Conservation (phyloP, 2,888 invertebrate species). For the Oscheius onirici region DNA sequence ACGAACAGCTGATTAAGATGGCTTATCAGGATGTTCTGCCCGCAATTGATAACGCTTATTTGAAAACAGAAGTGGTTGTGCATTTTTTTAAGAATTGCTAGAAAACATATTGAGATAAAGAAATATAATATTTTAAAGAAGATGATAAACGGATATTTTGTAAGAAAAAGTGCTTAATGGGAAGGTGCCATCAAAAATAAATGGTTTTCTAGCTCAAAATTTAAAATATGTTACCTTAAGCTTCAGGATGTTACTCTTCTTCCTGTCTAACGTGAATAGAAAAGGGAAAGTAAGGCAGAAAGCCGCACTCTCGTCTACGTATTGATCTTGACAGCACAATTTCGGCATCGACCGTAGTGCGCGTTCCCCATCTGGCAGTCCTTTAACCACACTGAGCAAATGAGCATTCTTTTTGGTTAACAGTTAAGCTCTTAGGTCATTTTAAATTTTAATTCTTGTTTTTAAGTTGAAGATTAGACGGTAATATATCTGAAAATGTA, state of each 20-base stretch:
- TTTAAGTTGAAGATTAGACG: neutral
- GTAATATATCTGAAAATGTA: too few species aligned
- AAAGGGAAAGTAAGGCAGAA: neutral
- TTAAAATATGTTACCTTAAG: neutral
- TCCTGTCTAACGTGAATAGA: neutral
- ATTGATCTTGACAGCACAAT: constrained; percentile 11
- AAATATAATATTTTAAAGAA: too few species aligned
- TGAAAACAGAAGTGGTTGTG: too few species aligned
- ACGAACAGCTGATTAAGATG: too few species aligned
- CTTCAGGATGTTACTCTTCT: neutral
- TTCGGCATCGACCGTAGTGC: constrained; percentile 2
- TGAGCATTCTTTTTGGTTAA: neutral
- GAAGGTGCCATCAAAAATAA: neutral
- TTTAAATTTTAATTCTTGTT: neutral
- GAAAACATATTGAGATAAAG: too few species aligned
- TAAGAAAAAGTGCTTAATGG: too few species aligned
- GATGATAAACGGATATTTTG: too few species aligned
- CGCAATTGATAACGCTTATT: too few species aligned
- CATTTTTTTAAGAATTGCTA: too few species aligned
- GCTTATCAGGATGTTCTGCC: too few species aligned
- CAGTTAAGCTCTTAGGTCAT: neutral
- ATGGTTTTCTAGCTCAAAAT: neutral
- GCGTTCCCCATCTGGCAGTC: neutral
- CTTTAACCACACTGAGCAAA: constrained; percentile 1
- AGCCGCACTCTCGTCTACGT: constrained; percentile 10